These are phyloP conservation scores for Halictus rubicundus DNA, from an alignment of 1,140 invertebrate species.

Conservation along the genomic window DNA sequence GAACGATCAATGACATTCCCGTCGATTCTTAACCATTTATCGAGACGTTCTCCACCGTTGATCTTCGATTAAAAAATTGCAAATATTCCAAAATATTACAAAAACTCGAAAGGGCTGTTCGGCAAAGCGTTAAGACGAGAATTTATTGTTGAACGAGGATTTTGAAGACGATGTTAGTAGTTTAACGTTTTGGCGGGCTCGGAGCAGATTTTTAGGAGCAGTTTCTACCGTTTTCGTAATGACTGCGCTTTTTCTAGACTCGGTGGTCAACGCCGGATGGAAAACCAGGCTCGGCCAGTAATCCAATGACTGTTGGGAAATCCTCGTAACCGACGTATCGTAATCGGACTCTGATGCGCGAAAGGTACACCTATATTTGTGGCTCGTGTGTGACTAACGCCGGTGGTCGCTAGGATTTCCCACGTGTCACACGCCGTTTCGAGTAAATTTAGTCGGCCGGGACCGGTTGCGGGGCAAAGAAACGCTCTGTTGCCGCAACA, in stretches of 20 bases:
- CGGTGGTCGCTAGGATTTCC: slow-evolving; percentile 31
- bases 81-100: too few species aligned
- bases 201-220: too few species aligned
- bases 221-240: neutral
- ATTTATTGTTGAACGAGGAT: too few species aligned
- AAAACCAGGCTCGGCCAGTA: slow-evolving; percentile 25
- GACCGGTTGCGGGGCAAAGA: neutral
- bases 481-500: too few species aligned
- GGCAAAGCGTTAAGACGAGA: too few species aligned
- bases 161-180: too few species aligned
- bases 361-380: slow-evolving; percentile 47
- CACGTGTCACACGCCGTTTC: slow-evolving; percentile 35
- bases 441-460: slow-evolving; percentile 41
- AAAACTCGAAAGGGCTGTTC: too few species aligned
- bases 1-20: too few species aligned
- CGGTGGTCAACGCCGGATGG: neutral
- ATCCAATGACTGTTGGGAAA: slow-evolving; percentile 49
- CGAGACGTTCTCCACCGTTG: too few species aligned
- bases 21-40: too few species aligned
- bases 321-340: slow-evolving; percentile 42
- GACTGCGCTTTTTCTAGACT: neutral
- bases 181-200: too few species aligned
- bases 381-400: slow-evolving; percentile 39
- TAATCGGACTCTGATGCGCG: slow-evolving; percentile 44
- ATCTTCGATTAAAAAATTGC: too few species aligned